Evolutionary conservation across 1,140 invertebrate genomes (phyloP), one percentile per base, ranked within the genome.

Genomic region (Potamilus streckersoni): DNA sequence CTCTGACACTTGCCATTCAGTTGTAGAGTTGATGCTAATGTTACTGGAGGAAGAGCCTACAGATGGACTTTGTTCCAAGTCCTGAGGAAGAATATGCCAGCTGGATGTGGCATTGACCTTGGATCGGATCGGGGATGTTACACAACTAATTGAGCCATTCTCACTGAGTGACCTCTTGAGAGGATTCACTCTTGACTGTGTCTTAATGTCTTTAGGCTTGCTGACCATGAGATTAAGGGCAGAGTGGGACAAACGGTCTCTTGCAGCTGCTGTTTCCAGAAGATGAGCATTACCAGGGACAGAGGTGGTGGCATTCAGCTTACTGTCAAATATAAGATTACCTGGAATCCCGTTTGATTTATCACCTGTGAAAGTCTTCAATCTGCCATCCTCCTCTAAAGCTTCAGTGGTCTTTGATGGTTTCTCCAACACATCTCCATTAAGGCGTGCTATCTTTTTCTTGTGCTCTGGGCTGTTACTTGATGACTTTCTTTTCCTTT

Each of bases 1-100:
- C 19, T 85, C 81, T 23, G 75, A 82, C 2, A 90, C 85, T 58
- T 84, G 83, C 90, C 89, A 90, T 59, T 87, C 89, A 66, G 87
- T 84, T 8, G 89, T 89, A 11, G 89, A 90, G 73, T 87, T 87
- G 8, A 84, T 81, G 82, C 88, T 89, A 59, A 73, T 78, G 27
- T 70, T 78, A 76, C 87, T 89, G 20, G 84, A 85, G 64, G 73
- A 83, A 15, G 87, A 89, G 16, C 81, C 85, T 16, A 87, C 57
- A 2, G 85, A 85, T 15, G 88, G 85, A 62, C 87, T 87, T 8
- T 79, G 81, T 17, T 79, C 80, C 31, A 77, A 81, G 38, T 87
- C 84, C 31, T 88, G 83, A 59, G 75, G 66, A 13, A 83, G 79
- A 17, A 90, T 85, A 17, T 83, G 79, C 90, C 89, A 90, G 13